Percentiles rank a stretch among this genome's conserved stretches.
Evolutionary conservation across 2,113 vertebrate genomes (phyloP).

Genomic region (Pseudorasbora parva): DNA sequence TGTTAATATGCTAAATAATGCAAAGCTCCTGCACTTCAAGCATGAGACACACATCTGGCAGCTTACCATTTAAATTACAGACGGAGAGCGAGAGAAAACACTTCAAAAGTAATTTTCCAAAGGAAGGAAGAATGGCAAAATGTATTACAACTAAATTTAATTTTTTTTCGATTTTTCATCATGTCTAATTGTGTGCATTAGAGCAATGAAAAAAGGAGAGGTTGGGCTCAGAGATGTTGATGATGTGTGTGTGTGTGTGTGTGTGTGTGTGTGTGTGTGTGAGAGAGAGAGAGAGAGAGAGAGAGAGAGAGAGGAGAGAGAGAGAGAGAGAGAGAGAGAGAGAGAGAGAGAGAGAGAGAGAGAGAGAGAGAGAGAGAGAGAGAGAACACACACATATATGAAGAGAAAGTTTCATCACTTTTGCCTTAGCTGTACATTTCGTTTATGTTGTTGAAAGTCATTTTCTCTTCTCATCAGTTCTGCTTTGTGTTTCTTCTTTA

Average conservation of each 20-base stretch:
- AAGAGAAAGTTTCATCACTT: constrained; percentile 56
- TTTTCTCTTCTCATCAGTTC: constrained; percentile 48
- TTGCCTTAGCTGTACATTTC: constrained; percentile 48
- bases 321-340: constrained; percentile 9
- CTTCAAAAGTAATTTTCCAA: constrained; percentile 92
- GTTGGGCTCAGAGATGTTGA: constrained; percentile 68
- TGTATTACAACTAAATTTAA: constrained; percentile 90
- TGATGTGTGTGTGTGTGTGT: constrained; percentile 58
- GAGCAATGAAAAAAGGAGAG: constrained; percentile 66
- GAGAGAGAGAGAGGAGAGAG: constrained; percentile 18
- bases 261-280: too few relatives aligned
- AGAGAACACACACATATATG: constrained; percentile 14
- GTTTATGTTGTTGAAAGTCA: constrained; percentile 57
- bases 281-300: constrained; percentile 17
- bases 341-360: constrained; percentile 16
- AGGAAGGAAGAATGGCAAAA: constrained; percentile 86
- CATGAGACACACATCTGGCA: constrained; percentile 99
- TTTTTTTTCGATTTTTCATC: constrained; percentile 90
- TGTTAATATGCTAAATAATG: constrained; percentile 99
- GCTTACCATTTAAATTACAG: constrained; percentile 99
- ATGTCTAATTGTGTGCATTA: constrained; percentile 87
- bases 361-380: constrained; percentile 16
- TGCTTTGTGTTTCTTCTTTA: neutral
- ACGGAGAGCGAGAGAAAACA: constrained; percentile 72
- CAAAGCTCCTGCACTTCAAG: constrained; percentile 99